Evolutionary conservation across 2,113 vertebrate genomes (phyloP).

Genomic region (Speoplatyrhinus poulsoni): DNA sequence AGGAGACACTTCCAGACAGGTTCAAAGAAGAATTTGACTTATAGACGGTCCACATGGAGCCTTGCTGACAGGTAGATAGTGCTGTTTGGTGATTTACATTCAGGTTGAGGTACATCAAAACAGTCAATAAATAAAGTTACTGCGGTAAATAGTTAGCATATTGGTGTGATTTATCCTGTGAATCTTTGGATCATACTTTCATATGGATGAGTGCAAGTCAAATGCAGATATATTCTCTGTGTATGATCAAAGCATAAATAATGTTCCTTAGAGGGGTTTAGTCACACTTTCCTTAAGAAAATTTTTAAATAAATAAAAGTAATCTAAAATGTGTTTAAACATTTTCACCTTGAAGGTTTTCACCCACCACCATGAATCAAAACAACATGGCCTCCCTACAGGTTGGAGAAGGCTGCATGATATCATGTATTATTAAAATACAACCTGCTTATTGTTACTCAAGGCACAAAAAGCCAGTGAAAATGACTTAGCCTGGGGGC

Average conservation of each 20-base stretch:
- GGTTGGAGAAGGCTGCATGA: not conserved
- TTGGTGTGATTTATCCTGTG: not conserved
- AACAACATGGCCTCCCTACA: not conserved
- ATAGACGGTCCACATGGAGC: not conserved
- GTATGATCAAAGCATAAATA: no score
- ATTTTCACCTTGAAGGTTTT: not conserved
- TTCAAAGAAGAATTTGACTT: not conserved
- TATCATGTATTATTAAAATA: slow-evolving; percentile 5
- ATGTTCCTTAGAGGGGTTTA: no score
- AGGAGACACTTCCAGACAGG: slow-evolving; percentile 20
- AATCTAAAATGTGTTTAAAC: no score
- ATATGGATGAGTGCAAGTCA: not conserved
- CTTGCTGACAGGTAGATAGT: not conserved
- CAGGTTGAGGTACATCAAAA: not conserved
- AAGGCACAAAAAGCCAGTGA: slow-evolving; percentile 24
- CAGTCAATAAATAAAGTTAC: not conserved
- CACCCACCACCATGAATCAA: not conserved
- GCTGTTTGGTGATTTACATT: not conserved
- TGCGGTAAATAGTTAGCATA: not conserved
- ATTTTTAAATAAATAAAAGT: no score
- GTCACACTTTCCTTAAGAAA: no score
- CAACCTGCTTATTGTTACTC: slow-evolving; percentile 20
- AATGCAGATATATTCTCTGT: no score
- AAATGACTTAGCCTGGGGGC: slow-evolving; percentile 18
- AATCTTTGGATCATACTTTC: not conserved